Base-by-base conservation (phyloP, 2,113 vertebrate genomes). In the Zapornia atra region DNA sequence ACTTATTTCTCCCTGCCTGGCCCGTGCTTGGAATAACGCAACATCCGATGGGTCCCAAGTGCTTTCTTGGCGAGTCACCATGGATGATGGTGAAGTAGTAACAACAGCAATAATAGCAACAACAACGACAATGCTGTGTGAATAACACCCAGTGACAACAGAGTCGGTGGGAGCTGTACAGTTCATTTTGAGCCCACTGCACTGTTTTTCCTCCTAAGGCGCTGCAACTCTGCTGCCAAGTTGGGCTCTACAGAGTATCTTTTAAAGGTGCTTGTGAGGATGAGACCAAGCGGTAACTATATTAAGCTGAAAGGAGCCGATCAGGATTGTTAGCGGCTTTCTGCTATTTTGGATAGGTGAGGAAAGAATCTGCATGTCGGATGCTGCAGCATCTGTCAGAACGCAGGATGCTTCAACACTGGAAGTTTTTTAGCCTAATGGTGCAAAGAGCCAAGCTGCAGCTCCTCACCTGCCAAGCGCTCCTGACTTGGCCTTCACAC, bases 351-450 rank as follows among this genome's bases (percentile, higher is more conserved):
- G 85, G 82, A 42, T 13, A 60, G 82, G 90, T 61, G 93, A 91
- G 53, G 89, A 33, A 85, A 31, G 42, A 33, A 66, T 34, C 10
- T 68, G 76, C 10, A 8, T 59, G 86, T 75, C 2, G 9, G 16
- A 7, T 66, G 86, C 83, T 88, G 89, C 88, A 95, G 80, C 83
- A 90, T 61, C 81, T 91, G 89, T 46, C n/a, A 17, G 81, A 25
- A 63, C 10, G 53, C 90, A 92, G 94, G 76, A 77, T 1, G 1
- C 60, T 59, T 75, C 69, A 79, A 14, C 8, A 50, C 69, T 44
- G 69, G 73, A 76, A 29, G 28, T 61, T 69, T 88, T 95, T 90
- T 50, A 91, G 70, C 29, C 38, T 57, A 48, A 31, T 3, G n/a
- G 24, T 65, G 36, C 73, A 64, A 64, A 25, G 53, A 71, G 78